These are phyloP conservation scores for Rhagoletis zephyria DNA, from an alignment of 1,140 invertebrate genomes.

Conservation along the genomic window DNA sequence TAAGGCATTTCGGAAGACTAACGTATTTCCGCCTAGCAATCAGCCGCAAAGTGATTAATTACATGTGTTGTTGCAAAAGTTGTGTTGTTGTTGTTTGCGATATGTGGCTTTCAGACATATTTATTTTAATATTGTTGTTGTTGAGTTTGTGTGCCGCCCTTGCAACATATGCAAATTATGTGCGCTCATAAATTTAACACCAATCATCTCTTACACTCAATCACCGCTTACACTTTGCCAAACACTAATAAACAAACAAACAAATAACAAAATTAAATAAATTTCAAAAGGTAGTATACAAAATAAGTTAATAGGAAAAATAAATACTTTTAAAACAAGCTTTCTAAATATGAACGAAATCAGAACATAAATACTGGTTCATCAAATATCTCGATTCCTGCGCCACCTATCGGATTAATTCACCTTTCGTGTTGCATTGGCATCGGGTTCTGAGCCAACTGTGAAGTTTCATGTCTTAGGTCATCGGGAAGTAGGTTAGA, in stretches of 20 bases:
- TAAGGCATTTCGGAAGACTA: background rate
- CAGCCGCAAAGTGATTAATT: conserved; percentile 37
- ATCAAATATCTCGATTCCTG: too few species aligned
- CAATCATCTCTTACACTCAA: background rate
- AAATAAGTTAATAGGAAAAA: too few species aligned
- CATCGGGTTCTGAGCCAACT: too few species aligned
- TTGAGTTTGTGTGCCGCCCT: background rate
- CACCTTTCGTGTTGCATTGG: too few species aligned
- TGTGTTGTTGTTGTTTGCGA: background rate
- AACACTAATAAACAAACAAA: background rate
- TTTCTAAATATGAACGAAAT: too few species aligned
- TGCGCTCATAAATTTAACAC: conserved; percentile 34
- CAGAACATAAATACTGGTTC: too few species aligned
- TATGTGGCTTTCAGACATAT: background rate
- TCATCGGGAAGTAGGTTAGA: too few species aligned
- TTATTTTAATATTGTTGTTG: background rate
- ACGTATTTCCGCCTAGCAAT: conserved; percentile 8
- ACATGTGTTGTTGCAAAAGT: background rate
- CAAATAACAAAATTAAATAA: too few species aligned
- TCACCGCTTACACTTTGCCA: background rate
- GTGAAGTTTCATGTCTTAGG: too few species aligned
- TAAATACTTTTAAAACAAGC: too few species aligned
- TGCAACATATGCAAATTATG: conserved; percentile 42
- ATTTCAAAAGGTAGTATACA: too few species aligned
- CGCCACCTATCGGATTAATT: too few species aligned